Percentiles rank a stretch among this genome's conserved stretches.
Conservation (phyloP, 1,140 invertebrate species). For the Uloborus diversus region DNA sequence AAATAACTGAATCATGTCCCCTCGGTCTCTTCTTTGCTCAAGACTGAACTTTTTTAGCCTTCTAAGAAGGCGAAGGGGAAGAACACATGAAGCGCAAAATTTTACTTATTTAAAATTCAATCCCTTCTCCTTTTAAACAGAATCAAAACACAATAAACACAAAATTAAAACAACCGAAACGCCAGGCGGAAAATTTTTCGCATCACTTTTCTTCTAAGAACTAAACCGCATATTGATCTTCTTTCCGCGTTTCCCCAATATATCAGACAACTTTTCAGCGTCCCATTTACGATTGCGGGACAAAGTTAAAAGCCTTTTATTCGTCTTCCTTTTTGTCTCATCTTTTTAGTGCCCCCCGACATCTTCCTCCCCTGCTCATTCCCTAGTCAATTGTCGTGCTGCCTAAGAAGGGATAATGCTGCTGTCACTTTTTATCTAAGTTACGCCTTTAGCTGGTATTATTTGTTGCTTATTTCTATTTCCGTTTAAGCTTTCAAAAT, state of each 20-base stretch:
- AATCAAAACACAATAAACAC: too few species aligned
- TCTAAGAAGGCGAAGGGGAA: too few species aligned
- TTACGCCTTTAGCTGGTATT: conserved; percentile 22
- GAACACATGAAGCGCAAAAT: too few species aligned
- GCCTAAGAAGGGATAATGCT: conserved; percentile 46
- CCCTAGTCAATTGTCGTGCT: conserved; percentile 30
- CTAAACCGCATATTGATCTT: conserved; percentile 29
- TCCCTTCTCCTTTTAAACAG: too few species aligned
- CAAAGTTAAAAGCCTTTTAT: conserved; percentile 50
- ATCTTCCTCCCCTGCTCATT: background rate
- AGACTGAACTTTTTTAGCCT: too few species aligned
- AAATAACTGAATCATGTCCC: too few species aligned
- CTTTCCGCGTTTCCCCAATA: conserved; percentile 25
- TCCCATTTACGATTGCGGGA: conserved; percentile 51
- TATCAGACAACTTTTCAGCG: conserved; percentile 32
- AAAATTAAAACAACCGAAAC: too few species aligned
- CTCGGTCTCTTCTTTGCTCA: too few species aligned
- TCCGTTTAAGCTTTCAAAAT: conserved; percentile 49
- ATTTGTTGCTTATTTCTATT: conserved; percentile 47
- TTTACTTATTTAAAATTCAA: too few species aligned
- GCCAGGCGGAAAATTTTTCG: too few species aligned
- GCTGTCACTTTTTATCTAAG: conserved; percentile 47
- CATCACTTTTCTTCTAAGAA: too few species aligned
- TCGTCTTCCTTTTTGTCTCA: conserved; percentile 22
- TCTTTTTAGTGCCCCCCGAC: background rate